phyloP scores from a whole-genome alignment of 2,797 vertebrate species.

The Propithecus deckenii region DNA sequence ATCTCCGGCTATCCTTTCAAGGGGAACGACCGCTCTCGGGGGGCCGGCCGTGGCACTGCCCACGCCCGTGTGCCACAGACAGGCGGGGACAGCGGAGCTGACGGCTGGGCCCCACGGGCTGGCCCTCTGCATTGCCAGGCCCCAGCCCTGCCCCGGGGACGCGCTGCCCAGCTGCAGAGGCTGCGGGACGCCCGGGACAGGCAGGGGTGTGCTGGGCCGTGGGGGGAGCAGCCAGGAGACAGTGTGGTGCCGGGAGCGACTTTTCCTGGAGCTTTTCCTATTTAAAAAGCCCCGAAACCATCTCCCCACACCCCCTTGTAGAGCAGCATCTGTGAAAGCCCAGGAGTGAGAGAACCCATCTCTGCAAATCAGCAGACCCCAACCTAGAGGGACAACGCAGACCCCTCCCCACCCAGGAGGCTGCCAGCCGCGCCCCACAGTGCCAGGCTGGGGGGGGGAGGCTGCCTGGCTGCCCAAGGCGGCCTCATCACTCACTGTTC shows the following conservation, averaged over 20 bases:
- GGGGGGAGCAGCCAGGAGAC: background rate
- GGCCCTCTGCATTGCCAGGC: background rate
- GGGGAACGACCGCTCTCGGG: accelerated
- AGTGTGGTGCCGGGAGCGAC: accelerated
- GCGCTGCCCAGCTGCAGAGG: accelerated
- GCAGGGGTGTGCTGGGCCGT: accelerated
- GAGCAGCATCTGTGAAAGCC: background rate
- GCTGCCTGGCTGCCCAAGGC: background rate
- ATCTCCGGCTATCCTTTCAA: accelerated
- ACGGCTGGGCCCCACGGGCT: accelerated
- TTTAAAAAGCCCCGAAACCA: background rate
- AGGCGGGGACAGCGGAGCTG: accelerated
- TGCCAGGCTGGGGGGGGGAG: background rate
- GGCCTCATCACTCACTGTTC: background rate
- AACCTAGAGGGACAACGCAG: background rate
- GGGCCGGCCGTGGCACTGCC: background rate
- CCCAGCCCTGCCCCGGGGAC: accelerated
- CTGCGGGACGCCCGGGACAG: background rate
- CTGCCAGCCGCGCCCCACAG: background rate
- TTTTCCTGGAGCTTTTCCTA: background rate
- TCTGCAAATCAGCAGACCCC: background rate
- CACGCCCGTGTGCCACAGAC: accelerated
- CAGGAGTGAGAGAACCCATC: background rate
- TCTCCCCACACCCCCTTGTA: background rate
- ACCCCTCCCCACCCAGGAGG: background rate